Base-by-base conservation (phyloP, 23 tunicate species). In the Halocynthia aurantium region DNA sequence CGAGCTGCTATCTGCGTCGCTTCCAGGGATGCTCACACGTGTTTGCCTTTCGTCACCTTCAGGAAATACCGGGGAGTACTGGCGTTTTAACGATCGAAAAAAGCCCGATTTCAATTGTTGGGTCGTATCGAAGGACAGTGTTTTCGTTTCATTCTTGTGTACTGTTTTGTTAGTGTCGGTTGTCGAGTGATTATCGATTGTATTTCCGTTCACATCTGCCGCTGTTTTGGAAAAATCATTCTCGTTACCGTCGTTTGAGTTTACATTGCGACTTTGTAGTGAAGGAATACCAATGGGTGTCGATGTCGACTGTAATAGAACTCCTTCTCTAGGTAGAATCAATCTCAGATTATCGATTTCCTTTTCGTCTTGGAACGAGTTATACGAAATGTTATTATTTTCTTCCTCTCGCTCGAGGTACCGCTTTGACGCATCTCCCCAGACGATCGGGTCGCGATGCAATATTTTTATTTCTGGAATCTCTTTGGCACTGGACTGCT, bases 101-200 rank as follows among this genome's bases (percentile, higher is more conserved):
- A 89, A 89, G 7, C 96, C 96, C 22, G 72, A 60, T 50, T 85
- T 78, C 9, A 89, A 78, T 67, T 89, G 96, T 56, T 89, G 96
- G 5, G 96, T 89, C 49, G 96, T 84, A 61, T 81, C 63, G 15
- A 89, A 80, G 1, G 82, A 73, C 8, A 73, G 52, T 65, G 15
- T 40, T 67, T 19, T 19, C 72, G 72, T 19, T 67, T 67, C 18
- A 50, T 19, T 10, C 2, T 2, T 2, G 72, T 19, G 40, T 12
- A 11, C 5, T 19, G 21, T 19, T 19, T n/a, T n/a, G 12, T 50
- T n/a, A 67, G 17, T 19, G 72, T 67, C 11, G 72, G 12, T 67
- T 67, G 15, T 11, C 12, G 15, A 13, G 72, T 19, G 22, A 21
- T 50, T 0, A 11, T 11, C 12, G 15, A 12, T 11, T 67, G 72